phyloP scores from a whole-genome alignment of 2,797 vertebrate genomes.

The Syngnathus rostellatus region DNA sequence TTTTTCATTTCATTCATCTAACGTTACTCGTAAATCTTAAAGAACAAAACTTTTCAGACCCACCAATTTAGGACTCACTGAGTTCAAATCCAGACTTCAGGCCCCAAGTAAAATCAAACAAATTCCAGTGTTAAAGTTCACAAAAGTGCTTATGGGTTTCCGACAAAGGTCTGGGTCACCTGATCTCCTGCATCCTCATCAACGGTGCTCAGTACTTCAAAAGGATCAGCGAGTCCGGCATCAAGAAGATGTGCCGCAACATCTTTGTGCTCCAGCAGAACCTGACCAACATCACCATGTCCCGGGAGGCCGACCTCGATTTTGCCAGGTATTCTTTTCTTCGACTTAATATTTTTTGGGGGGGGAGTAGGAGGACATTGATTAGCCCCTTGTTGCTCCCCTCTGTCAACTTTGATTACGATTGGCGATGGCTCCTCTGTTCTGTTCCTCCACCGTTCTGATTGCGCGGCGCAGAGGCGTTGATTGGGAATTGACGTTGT shows the following conservation, averaged over 20 bases:
- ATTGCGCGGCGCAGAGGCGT: constrained; percentile 66
- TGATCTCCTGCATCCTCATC: constrained; percentile 97
- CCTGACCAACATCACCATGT: constrained; percentile 99
- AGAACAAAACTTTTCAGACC: too few species aligned
- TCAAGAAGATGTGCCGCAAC: constrained; percentile 99
- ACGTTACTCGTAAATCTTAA: too few species aligned
- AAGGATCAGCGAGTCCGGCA: constrained; percentile 95
- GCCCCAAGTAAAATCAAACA: too few species aligned
- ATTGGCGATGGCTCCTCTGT: constrained; percentile 36
- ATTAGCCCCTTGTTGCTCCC: constrained; percentile 53
- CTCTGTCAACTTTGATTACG: constrained; percentile 61
- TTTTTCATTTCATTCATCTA: too few species aligned
- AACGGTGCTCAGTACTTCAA: constrained; percentile 96
- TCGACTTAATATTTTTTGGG: neutral
- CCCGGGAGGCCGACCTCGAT: constrained; percentile 91
- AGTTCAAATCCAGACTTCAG: neutral
- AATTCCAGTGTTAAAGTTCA: neutral
- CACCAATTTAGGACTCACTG: too few species aligned
- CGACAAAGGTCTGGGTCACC: constrained; percentile 82
- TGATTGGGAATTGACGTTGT: constrained; percentile 70
- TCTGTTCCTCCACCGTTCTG: constrained; percentile 33
- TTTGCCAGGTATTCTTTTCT: constrained; percentile 80
- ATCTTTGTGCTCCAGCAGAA: constrained; percentile 99
- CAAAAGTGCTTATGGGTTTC: neutral
- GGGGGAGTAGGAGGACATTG: constrained; percentile 28